A percentile compares a stretch with the other conserved stretches of the same genome.
Conservation (phyloP, 2,113 vertebrate genomes). For the Passerina amoena region DNA sequence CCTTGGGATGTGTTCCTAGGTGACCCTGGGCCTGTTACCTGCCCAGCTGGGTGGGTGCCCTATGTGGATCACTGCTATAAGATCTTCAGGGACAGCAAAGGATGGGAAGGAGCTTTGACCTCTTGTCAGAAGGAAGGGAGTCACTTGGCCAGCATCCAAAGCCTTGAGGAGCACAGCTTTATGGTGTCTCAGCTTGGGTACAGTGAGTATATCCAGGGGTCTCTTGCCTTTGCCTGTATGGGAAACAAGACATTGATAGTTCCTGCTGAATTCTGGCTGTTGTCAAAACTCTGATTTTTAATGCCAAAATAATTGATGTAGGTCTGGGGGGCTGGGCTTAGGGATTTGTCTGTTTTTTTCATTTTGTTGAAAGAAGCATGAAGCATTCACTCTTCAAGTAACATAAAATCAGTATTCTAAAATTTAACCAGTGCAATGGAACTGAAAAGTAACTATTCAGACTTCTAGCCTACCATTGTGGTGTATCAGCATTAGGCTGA, state of each 20-base stretch:
- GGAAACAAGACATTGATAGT: background rate
- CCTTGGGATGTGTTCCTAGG: background rate
- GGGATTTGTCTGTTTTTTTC: accelerated
- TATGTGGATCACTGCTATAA: constrained; percentile 86
- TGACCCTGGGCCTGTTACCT: constrained; percentile 64
- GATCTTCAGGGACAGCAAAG: constrained; percentile 78
- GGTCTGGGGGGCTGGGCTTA: background rate
- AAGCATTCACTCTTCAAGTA: accelerated
- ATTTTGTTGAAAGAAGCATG: background rate
- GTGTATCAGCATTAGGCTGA: background rate
- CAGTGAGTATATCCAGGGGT: constrained; percentile 70
- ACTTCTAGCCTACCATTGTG: background rate
- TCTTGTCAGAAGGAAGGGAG: constrained; percentile 84
- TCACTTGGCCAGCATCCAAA: constrained; percentile 86
- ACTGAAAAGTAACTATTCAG: background rate
- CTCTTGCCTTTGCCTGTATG: background rate
- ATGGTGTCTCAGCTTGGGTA: constrained; percentile 86
- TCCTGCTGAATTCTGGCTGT: background rate
- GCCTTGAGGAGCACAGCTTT: constrained; percentile 89
- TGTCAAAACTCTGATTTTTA: background rate
- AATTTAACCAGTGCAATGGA: background rate
- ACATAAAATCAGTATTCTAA: background rate
- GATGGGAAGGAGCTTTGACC: constrained; percentile 80
- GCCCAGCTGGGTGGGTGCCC: constrained; percentile 81
- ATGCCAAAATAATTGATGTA: background rate